phyloP scores from a whole-genome alignment of 23 tunicate genomes.

The Diplosoma virens region DNA sequence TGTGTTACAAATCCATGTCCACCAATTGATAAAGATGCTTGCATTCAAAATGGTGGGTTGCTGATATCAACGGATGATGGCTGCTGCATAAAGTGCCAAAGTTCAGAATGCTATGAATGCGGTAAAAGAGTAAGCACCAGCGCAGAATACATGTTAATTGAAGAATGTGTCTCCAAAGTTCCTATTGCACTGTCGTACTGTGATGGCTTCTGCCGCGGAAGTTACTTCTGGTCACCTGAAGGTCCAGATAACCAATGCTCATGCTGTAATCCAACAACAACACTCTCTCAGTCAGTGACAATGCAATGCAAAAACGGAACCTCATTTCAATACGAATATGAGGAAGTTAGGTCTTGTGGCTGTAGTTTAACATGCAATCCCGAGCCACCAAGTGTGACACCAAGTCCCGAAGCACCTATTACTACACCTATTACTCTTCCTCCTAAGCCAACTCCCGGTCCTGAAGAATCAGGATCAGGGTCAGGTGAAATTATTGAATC shows the following conservation, averaged over 20 bases:
- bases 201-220: slow-evolving; percentile 87
- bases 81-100: slow-evolving; percentile 79
- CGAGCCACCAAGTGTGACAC: slow-evolving; percentile 10
- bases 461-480: slow-evolving; percentile 47
- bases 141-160: slow-evolving; percentile 53
- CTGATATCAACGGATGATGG: slow-evolving; percentile 67
- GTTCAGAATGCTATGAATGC: slow-evolving; percentile 66
- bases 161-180: slow-evolving; percentile 61
- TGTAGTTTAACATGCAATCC: slow-evolving; percentile 61
- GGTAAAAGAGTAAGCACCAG: slow-evolving; percentile 50
- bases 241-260: slow-evolving; percentile 58
- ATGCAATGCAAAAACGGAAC: slow-evolving; percentile 85
- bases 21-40: slow-evolving; percentile 57
- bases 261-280: slow-evolving; percentile 76
- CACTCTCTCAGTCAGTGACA: slow-evolving; percentile 11
- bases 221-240: slow-evolving; percentile 59
- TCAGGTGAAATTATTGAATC: slow-evolving; percentile 33
- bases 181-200: slow-evolving; percentile 66
- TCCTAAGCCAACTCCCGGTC: slow-evolving; percentile 26
- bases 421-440: slow-evolving; percentile 11
- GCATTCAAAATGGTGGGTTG: slow-evolving; percentile 63
- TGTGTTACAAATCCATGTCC: slow-evolving; percentile 72
- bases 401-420: slow-evolving; percentile 8
- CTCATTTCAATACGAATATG: slow-evolving; percentile 43
- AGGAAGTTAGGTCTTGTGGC: slow-evolving; percentile 57